Base-by-base conservation (phyloP, 2,797 vertebrate species). In the Bucorvus abyssinicus region DNA sequence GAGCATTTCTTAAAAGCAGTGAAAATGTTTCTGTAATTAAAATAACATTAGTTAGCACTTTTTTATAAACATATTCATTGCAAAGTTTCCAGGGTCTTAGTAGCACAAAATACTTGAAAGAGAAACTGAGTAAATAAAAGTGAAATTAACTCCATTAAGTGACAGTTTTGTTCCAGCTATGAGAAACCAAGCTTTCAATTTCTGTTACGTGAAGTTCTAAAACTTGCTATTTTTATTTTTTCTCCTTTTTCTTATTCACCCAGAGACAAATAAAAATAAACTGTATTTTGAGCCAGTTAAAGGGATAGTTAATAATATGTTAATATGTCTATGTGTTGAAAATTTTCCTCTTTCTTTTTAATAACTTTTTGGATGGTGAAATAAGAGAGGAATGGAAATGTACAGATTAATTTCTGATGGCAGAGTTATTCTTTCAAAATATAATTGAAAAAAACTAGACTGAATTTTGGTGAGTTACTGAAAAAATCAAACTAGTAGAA, bases 91-190 rank as follows among this genome's bases (percentile, higher is more conserved):
- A 56, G 30, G 40, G 12, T 45, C 45, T 65, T 88, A 56, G 69
- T 53, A 63, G 52, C 57, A 52, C 57, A 77, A 69, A 79, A 47
- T 59, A 56, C 29, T 70, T 93, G 74, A 89, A 94, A 94, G 63
- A 65, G 90, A 95, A 95, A 94, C 85, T 20, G 38, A 38, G 30
- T 87, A 52, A 93, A 84, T 87, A 88, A 85, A 95, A 96, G 92
- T 60, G 80, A 90, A 90, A 84, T 96, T 40, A 87, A 85, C 38
- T 90, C 36, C 9, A 17, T 84, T 63, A 76, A 93, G 64, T 76
- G 73, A 71, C 73, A 30, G 16, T 92, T 96, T 78, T 82, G 77
- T 90, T 84, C 56, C 63, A 87, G 78, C 64, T 92, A n/a, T 74
- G 86, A 95, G 90, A 87, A 78, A 82, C 52, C 49, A 82, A 50